Evolutionary conservation across 2,888 invertebrate genomes (phyloP), one percentile per base, ranked within the genome.

Genomic region (Allolobophora icterica): DNA sequence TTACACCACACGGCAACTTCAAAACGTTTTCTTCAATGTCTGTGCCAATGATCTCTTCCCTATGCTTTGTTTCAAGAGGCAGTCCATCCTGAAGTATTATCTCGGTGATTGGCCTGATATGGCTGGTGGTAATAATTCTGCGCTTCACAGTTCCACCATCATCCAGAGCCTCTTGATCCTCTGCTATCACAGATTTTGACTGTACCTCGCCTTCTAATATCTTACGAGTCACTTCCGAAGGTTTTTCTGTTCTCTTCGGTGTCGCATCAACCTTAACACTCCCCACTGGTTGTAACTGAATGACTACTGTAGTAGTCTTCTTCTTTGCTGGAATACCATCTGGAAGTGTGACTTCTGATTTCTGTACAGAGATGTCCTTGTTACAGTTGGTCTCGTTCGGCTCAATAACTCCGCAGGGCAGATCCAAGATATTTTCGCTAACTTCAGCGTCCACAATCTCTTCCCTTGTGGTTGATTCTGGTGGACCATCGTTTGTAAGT

Each of bases 391-490:
- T 84, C 30, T 89, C 91, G 30, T 91, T 42, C 19, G 92, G 91
- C 35, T 45, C 71, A 38, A 90, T 45, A 17, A 92, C 58, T 30
- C 90, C 91, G 40, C 40, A 52, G 35, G 91, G 91, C 6, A 92
- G 89, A 42, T 89, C 90, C 40, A 92, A 89, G 21, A 91, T 45
- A 90, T 91, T 90, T 90, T 91, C 92, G 52, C 90, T 89, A 13
- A 92, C 91, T 35, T 92, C 92, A 19, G 91, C 90, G 33, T 91
- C 90, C 71, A 92, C 45, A n/a, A 92, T 42, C 30, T 92, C 92
- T 83, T 92, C 92, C 84, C 92, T 90, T 19, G 84, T 42, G n/a
- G 34, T 90, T n/a, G 91, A 71, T 83, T 92, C 91, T 8, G 90
- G 89, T 13, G 90, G 45, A 24, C 84, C 84, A n/a, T 40, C 58